Conservation (phyloP, 2,888 invertebrate genomes). For the Zeuzera pyrina region DNA sequence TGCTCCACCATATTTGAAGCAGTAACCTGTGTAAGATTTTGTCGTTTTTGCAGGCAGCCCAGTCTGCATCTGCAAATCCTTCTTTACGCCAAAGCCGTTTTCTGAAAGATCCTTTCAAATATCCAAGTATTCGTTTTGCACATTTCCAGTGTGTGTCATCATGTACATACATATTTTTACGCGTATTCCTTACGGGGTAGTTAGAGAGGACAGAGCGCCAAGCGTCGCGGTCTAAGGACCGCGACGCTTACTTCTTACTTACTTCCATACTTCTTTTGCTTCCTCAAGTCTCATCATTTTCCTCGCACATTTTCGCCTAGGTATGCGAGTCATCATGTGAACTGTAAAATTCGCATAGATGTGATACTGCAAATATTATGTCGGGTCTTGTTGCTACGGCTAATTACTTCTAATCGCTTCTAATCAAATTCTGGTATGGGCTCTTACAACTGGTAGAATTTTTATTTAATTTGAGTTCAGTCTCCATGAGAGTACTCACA, state of each 20-base stretch:
- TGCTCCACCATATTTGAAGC: conserved; percentile 10
- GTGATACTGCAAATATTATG: conserved; percentile 15
- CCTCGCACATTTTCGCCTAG: no score
- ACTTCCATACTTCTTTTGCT: no score
- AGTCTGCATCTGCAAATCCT: conserved; percentile 13
- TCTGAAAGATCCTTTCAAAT: conserved; percentile 15
- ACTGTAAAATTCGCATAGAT: conserved; percentile 16
- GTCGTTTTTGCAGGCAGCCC: conserved; percentile 7
- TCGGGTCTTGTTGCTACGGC: conserved; percentile 17
- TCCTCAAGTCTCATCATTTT: no score
- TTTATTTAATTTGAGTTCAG: conserved; percentile 1
- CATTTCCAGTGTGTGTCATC: conserved; percentile 15
- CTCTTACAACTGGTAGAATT: background rate
- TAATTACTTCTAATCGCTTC: conserved; percentile 15
- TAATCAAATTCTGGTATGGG: conserved; percentile 7
- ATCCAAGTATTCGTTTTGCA: conserved; percentile 17
- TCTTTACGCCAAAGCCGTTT: background rate
- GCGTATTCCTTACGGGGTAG: no score
- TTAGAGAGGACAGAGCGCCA: no score
- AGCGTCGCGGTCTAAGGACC: no score
- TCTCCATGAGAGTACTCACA: conserved; percentile 5
- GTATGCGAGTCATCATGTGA: no score
- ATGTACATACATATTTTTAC: no score
- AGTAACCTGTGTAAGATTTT: conserved; percentile 17
- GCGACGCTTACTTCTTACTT: no score